These are phyloP conservation scores for Rousettus madagascariensis DNA, from an alignment of 2,797 vertebrate species.

Conservation along the genomic window DNA sequence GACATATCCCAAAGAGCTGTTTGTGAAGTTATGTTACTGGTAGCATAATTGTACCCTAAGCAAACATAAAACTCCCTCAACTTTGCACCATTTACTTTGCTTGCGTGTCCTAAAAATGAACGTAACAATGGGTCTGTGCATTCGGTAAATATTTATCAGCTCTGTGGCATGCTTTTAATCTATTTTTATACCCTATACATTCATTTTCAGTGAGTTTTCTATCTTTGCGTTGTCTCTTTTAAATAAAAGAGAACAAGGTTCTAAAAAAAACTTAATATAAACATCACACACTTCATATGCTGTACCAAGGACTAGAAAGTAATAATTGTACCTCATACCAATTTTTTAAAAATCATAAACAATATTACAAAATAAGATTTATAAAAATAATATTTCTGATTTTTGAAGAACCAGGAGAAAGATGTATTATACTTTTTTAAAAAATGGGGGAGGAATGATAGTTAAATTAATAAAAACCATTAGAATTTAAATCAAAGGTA, in stretches of 20 bases:
- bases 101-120: background rate
- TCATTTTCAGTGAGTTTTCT: background rate
- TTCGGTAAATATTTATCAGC: background rate
- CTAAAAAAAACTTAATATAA: background rate
- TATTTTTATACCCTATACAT: background rate
- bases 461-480: background rate
- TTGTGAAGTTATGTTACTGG: background rate
- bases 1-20: background rate
- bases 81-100: background rate
- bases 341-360: constrained; percentile 11
- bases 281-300: background rate
- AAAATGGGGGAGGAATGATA: background rate
- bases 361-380: background rate
- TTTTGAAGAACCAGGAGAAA: background rate
- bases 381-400: background rate
- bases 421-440: background rate
- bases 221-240: background rate
- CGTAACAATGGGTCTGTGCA: background rate
- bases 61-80: background rate
- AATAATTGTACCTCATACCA: background rate
- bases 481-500: background rate
- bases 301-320: background rate
- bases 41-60: background rate
- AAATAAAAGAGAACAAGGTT: background rate
- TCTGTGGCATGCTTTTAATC: background rate